These are phyloP conservation scores for Hirundo rustica DNA, from an alignment of 2,797 vertebrate genomes.

Conservation along the genomic window DNA sequence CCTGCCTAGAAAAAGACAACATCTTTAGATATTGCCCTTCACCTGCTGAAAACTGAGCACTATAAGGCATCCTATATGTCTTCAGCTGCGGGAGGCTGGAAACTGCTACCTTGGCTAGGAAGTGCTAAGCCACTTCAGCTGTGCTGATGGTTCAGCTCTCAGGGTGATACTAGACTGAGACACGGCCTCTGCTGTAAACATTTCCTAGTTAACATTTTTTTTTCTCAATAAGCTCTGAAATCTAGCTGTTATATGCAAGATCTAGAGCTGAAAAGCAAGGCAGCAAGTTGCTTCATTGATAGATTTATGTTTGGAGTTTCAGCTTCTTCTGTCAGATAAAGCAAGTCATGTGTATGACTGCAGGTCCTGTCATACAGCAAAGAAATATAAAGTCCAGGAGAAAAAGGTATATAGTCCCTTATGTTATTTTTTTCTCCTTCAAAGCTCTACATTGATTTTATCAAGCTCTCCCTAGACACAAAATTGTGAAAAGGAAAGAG, in stretches of 20 bases:
- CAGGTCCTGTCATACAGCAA: background rate
- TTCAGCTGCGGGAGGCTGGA: background rate
- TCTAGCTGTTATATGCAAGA: background rate
- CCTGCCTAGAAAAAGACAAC: background rate
- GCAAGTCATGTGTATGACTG: background rate
- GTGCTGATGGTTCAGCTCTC: background rate
- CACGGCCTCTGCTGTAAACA: background rate
- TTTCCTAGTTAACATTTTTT: background rate
- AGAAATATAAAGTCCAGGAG: background rate
- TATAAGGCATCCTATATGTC: background rate
- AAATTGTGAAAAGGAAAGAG: background rate
- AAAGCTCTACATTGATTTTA: background rate
- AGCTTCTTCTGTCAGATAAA: background rate
- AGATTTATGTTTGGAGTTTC: background rate
- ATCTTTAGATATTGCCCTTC: background rate
- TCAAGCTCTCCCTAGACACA: background rate
- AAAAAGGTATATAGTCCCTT: background rate
- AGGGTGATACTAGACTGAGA: background rate
- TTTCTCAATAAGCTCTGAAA: background rate
- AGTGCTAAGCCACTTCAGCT: background rate
- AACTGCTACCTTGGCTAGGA: rapidly evolving
- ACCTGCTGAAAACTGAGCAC: background rate
- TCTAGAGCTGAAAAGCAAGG: background rate
- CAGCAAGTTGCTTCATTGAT: background rate
- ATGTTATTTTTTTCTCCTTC: background rate